Evolutionary conservation across 2,888 invertebrate species (phyloP).

Genomic region (Cosmopolites sordidus): DNA sequence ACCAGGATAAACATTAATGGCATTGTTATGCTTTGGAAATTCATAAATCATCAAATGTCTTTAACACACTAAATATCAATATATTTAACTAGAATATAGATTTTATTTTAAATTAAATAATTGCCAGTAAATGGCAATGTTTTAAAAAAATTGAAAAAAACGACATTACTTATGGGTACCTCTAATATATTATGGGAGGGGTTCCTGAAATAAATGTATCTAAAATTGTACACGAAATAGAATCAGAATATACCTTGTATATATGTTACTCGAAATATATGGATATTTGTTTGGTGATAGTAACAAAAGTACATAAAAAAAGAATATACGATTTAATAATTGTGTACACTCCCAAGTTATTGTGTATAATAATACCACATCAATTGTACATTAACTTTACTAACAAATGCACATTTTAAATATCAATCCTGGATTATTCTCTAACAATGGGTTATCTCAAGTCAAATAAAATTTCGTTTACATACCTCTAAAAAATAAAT

Average conservation of each 20-base stretch:
- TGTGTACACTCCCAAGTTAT: not conserved
- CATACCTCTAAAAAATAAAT: no score
- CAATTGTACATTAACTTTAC: constrained; percentile 21
- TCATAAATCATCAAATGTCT: no score
- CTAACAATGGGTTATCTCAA: not conserved
- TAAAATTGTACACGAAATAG: not conserved
- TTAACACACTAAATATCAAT: no score
- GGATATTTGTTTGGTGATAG: not conserved
- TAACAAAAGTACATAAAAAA: not conserved
- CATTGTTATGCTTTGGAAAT: no score
- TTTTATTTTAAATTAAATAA: no score
- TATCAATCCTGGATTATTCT: constrained; percentile 3
- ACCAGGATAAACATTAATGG: no score
- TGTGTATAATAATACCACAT: constrained; percentile 12
- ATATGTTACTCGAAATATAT: not conserved
- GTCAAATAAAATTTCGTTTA: no score
- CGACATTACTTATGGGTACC: no score
- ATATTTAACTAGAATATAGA: no score
- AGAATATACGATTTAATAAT: not conserved
- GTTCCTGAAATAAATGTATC: not conserved
- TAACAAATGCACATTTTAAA: constrained; percentile 18
- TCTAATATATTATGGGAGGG: not conserved
- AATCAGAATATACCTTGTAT: not conserved
- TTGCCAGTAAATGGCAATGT: no score
- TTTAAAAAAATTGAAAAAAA: no score